Evolutionary conservation across 2,113 vertebrate genomes (phyloP), one percentile per base, ranked within the genome.

Genomic region (Centrocercus urophasianus): DNA sequence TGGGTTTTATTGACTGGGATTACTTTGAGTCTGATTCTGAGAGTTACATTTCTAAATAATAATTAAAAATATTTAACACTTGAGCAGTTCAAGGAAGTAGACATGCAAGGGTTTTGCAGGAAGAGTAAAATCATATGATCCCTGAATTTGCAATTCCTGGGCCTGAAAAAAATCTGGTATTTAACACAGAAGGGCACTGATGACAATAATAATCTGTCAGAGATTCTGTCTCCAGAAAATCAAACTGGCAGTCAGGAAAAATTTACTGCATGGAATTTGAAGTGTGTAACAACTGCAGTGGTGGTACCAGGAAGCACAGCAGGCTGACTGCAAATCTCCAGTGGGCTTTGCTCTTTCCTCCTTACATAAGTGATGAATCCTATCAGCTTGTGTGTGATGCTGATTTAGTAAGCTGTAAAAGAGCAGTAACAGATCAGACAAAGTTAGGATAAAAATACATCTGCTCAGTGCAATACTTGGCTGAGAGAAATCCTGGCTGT

Each of bases 11-110:
- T 61, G 47, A 2, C 15, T 13, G 76, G 54, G 16, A 40, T 43
- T 2, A 15, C 10, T 48, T 24, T 8, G 10, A 36, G 8, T 85
- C 1, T 14, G 22, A 42, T 45, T 75, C 10, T 28, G 5, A 21
- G 9, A 34, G 10, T 3, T 65, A 24, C 1, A 2, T 57, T 6
- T 4, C 40, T 10, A 0, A 75, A 22, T 11, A 6, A 1, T 16
- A 16, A 50, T 50, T 30, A 45, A 45, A 4, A 1, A 4, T 1
- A 47, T 8, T 40, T 16, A 8, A n/a, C 0, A 4, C 4, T 47
- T 15, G 2, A 30, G 21, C n/a, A 50, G 3, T 8, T 61, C 56
- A 50, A 56, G 17, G 30, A 43, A 86, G 69, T 1, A 71, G 13
- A 8, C 10, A 2, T 48, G 17, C 2, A 30, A 47, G 28, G 6